phyloP scores from a whole-genome alignment of 2,888 invertebrate species.

The Cephus runcator region DNA sequence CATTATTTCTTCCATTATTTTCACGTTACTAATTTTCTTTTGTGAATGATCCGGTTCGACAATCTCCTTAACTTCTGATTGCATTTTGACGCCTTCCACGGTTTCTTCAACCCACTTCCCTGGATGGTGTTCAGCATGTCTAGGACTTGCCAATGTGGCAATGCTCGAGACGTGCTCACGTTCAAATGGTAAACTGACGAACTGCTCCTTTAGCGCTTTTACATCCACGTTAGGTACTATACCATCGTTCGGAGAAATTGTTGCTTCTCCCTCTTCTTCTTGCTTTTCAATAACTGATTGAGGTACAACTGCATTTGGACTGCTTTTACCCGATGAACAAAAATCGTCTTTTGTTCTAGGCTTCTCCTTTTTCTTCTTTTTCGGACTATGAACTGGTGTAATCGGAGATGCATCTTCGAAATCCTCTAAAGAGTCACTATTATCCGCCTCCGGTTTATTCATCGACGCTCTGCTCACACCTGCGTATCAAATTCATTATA shows the following conservation, averaged over 20 bases:
- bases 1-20: neutral
- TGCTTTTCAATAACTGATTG: neutral
- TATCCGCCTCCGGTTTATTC: conserved; percentile 31
- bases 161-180: neutral
- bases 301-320: neutral
- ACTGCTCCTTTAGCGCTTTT: neutral
- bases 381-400: conserved; percentile 47
- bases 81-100: neutral
- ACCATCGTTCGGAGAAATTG: neutral
- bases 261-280: neutral
- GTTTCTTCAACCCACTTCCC: neutral
- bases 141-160: neutral
- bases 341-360: neutral
- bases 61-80: neutral
- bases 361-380: conserved; percentile 21
- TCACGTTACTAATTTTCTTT: neutral
- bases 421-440: conserved; percentile 27
- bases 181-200: neutral
- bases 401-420: conserved; percentile 41
- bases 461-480: conserved; percentile 22
- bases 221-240: conserved; percentile 13
- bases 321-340: neutral
- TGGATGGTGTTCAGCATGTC: neutral
- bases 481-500: conserved; percentile 5
- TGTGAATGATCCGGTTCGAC: neutral